Evolutionary conservation across 2,888 invertebrate genomes (phyloP), one percentile per base, ranked within the genome.

Genomic region (Cosmorhoe ocellata): DNA sequence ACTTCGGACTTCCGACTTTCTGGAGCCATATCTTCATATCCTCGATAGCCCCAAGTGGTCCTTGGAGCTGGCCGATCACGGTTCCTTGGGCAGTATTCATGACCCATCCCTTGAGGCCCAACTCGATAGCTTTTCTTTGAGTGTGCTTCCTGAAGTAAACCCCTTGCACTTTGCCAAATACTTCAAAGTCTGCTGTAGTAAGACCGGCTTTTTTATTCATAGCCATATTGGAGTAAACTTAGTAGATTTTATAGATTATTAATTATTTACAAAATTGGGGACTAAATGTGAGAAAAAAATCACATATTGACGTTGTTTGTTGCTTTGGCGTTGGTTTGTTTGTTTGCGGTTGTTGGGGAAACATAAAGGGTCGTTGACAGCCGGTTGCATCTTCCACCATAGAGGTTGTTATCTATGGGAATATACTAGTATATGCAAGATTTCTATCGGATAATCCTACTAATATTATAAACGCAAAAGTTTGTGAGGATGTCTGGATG

Each of bases 11-110:
- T 37, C 95, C 95, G 2, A 84, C 89, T 49, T 84, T 85, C 61
- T 91, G 88, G 3, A 95, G 73, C 90, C 90, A 90, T 24, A 60
- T 47, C 58, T 89, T 90, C 95, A 95, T 95, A 69, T 92, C 88
- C 5, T 91, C 88, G 28, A 95, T 71, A 58, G 91, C 91, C 1
- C 69, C 63, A 39, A 77, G 67, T 8, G 90, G 80, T 1, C 95
- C 95, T 82, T 95, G 93, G 33, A 95, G 49, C 49, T 91, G 89
- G 1, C 95, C 95, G 40, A 92, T 76, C 0, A 95, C 95, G 0
- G 95, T 95, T 0, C 93, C 94, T 59, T 90, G 83, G 4, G 91
- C 81, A 0, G 95, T 95, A 68, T 95, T 95, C 93, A 92, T 94
- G 59, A 94, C 94, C 94, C 94, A 95, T 43, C 95, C 95, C 65